Base-by-base conservation (phyloP, 2,113 vertebrate species). In the Lepus timidus region DNA sequence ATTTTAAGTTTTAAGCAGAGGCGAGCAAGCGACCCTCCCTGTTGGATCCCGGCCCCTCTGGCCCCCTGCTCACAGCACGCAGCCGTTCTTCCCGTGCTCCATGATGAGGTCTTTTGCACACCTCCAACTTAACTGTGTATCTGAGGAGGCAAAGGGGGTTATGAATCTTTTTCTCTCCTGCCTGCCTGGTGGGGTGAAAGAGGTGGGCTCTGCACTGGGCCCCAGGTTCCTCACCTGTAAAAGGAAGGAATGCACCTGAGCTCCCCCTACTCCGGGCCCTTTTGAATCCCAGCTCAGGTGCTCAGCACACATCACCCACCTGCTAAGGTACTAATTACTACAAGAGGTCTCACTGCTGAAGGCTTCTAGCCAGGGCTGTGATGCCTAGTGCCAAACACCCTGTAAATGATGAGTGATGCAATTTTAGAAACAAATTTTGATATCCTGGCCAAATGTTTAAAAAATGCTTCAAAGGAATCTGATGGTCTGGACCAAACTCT, bases 371-470 rank as follows among this genome's bases (percentile, higher is more conserved):
- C 31, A 36, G 29, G 94, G 86, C 62, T 2, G 0, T 61, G 16
- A 23, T 2, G n/a, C 44, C 75, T 19, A 23, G 67, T 8, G 6
- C 67, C 19, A 9, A 0, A 10, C 20, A 33, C 58, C 58, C 64
- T 84, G 9, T 11, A 83, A 74, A 55, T 6, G n/a, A 52, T 16
- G 31, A 91, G 27, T 0, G 16, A 68, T 67, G 29, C 31, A 68
- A 75, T 75, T 65, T 62, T 55, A 80, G 75, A 71, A 31, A 10
- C 89, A 17, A 67, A 83, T 80, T 36, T 55, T 49, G 29, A 84
- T 29, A 49, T 49, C 75, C 52, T 55, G 80, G 86, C 23, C 89
- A 82, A 90, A 92, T 20, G 12, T 73, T 62, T 29, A 81, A 92
- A 93, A 82, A 75, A 64, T 19, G 33, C 44, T 67, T 86, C 58